Evolutionary conservation across 2,113 vertebrate species (phyloP).

Genomic region (Aythya baeri): DNA sequence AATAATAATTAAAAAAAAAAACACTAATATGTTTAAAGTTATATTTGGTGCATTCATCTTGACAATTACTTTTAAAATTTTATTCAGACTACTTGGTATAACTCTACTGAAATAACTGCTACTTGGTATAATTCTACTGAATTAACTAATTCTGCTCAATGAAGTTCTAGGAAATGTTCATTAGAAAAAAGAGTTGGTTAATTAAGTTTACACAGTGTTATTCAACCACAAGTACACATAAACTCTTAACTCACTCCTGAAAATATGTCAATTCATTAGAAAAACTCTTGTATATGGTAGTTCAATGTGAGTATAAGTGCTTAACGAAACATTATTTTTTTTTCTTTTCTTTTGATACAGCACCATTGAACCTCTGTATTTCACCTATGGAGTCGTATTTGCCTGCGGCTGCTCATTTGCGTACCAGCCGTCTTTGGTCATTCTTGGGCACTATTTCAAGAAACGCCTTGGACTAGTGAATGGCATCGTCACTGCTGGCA

Average conservation of each 20-base stretch:
- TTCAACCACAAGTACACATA: background rate
- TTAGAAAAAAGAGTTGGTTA: background rate
- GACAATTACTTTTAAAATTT: background rate
- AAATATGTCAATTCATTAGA: background rate
- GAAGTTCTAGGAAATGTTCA: background rate
- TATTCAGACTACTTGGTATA: background rate
- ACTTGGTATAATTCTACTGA: background rate
- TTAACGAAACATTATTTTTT: background rate
- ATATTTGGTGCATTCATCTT: background rate
- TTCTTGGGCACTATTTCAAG: constrained; percentile 97
- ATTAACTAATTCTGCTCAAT: background rate
- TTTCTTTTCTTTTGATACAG: constrained; percentile 65
- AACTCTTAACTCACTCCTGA: background rate
- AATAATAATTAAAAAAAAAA: too few species aligned
- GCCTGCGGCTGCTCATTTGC: constrained; percentile 96
- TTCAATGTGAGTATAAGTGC: background rate
- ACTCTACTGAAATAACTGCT: background rate
- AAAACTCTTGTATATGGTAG: background rate
- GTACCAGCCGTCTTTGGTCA: constrained; percentile 96
- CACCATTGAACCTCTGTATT: constrained; percentile 89
- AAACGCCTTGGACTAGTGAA: constrained; percentile 94
- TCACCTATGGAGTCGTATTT: constrained; percentile 95
- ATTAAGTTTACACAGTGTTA: background rate
- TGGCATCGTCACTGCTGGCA: constrained; percentile 95
- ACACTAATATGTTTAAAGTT: background rate